Percentiles rank a stretch among this genome's conserved stretches.
phyloP scores from a whole-genome alignment of 2,797 vertebrate genomes.

The Poecilia velifera region DNA sequence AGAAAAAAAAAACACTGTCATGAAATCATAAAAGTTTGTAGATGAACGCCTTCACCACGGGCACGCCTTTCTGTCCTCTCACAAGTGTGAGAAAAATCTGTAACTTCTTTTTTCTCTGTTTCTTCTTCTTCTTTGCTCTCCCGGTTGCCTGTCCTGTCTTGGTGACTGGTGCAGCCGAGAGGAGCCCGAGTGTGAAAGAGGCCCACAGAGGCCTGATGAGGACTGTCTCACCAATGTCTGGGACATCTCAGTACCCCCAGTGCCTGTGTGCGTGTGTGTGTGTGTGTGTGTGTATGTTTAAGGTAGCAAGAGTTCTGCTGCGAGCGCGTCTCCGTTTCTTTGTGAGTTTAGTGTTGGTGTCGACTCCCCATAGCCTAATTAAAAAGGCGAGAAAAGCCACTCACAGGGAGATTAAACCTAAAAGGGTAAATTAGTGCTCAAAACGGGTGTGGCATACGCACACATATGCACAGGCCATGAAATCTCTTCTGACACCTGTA shows the following conservation, averaged over 20 bases:
- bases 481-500: conserved; percentile 80
- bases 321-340: conserved; percentile 53
- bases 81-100: conserved; percentile 45
- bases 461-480: conserved; percentile 77
- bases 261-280: conserved; percentile 8
- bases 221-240: conserved; percentile 68
- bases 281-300: conserved; percentile 4
- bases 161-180: conserved; percentile 77
- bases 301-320: conserved; percentile 40
- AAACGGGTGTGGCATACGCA: conserved; percentile 81
- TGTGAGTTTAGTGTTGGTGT: conserved; percentile 73
- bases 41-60: conserved; percentile 48
- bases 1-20: conserved; percentile 12
- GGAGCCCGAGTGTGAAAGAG: conserved; percentile 79
- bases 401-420: conserved; percentile 84
- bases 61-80: conserved; percentile 47
- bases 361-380: conserved; percentile 85
- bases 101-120: conserved; percentile 29
- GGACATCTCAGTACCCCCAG: conserved; percentile 31
- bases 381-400: conserved; percentile 80
- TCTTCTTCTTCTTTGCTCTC: conserved; percentile 21
- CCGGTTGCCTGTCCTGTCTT: conserved; percentile 64
- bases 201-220: conserved; percentile 75
- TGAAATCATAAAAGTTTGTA: conserved; percentile 57
- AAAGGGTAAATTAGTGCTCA: conserved; percentile 85